phyloP scores from a whole-genome alignment of 2,797 vertebrate genomes.

The Hoplostethus mediterraneus region DNA sequence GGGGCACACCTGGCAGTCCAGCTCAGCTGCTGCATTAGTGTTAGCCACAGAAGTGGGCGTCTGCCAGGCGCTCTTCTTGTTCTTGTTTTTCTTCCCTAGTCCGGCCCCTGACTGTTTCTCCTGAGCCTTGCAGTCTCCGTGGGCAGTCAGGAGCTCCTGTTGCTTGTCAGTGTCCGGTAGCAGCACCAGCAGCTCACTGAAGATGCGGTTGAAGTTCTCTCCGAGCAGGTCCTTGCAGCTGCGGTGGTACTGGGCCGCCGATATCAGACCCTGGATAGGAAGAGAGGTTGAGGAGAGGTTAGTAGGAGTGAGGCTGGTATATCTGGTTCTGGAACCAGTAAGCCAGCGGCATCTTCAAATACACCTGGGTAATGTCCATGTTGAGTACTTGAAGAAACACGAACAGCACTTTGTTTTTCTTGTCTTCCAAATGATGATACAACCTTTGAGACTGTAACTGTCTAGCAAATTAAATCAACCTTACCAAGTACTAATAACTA shows the following conservation, averaged over 20 bases:
- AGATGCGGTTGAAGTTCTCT: slow-evolving; percentile 92
- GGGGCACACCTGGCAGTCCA: slow-evolving; percentile 94
- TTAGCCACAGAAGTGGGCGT: slow-evolving; percentile 48
- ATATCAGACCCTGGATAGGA: slow-evolving; percentile 88
- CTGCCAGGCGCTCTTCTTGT: slow-evolving; percentile 92
- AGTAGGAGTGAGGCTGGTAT: neutral
- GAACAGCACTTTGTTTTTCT: too few relatives aligned
- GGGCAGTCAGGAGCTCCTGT: slow-evolving; percentile 95
- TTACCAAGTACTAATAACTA: neutral
- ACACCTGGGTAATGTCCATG: too few relatives aligned
- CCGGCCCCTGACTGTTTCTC: slow-evolving; percentile 81
- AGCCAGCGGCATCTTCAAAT: too few relatives aligned
- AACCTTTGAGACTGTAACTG: too few relatives aligned
- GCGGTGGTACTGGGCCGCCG: slow-evolving; percentile 92
- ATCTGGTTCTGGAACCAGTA: too few relatives aligned
- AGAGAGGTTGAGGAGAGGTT: neutral
- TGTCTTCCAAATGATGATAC: too few relatives aligned
- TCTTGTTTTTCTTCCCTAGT: slow-evolving; percentile 88
- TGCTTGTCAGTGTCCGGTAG: slow-evolving; percentile 94
- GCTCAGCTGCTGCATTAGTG: slow-evolving; percentile 74
- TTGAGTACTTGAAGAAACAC: too few relatives aligned
- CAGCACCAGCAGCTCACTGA: slow-evolving; percentile 95
- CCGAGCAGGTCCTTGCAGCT: slow-evolving; percentile 95
- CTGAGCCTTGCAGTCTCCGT: slow-evolving; percentile 85
- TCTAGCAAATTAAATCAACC: too few relatives aligned